These are phyloP conservation scores for Deroplatys truncata DNA, from an alignment of 2,888 invertebrate genomes.

Conservation along the genomic window DNA sequence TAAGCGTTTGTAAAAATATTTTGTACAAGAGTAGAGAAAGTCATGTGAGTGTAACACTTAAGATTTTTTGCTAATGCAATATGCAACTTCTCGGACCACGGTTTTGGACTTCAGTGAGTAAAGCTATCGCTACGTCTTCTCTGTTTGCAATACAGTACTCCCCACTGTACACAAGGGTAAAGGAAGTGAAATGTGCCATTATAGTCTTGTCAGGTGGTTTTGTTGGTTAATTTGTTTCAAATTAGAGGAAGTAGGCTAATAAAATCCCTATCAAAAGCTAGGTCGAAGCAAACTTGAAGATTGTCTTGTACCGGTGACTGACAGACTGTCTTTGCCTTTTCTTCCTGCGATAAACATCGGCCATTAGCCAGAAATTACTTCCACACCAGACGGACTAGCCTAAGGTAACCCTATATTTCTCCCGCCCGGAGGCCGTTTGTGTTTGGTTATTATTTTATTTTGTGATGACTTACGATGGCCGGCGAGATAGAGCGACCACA, in stretches of 20 bases:
- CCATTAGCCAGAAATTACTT: conserved; percentile 9
- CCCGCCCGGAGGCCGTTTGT: background rate
- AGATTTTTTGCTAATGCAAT: no score
- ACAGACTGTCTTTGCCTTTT: background rate
- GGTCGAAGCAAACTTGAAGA: background rate
- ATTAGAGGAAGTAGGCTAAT: background rate
- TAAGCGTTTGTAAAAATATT: no score
- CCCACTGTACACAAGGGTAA: no score
- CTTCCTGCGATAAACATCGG: conserved; percentile 1
- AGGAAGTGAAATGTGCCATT: no score
- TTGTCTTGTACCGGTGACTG: background rate
- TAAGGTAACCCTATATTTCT: background rate
- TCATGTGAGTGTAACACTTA: no score
- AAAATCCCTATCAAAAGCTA: background rate
- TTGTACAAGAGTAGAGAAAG: no score
- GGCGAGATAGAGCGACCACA: background rate
- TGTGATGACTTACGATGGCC: conserved; percentile 4
- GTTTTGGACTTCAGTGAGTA: no score
- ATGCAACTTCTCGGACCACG: no score
- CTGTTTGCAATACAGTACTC: no score
- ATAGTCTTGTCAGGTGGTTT: background rate
- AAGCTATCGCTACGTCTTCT: no score
- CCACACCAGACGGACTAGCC: background rate
- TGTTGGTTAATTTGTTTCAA: background rate
- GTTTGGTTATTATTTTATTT: background rate